Evolutionary conservation across 2,797 vertebrate species (phyloP).

Genomic region (Tokudaia tokunoshimensis): DNA sequence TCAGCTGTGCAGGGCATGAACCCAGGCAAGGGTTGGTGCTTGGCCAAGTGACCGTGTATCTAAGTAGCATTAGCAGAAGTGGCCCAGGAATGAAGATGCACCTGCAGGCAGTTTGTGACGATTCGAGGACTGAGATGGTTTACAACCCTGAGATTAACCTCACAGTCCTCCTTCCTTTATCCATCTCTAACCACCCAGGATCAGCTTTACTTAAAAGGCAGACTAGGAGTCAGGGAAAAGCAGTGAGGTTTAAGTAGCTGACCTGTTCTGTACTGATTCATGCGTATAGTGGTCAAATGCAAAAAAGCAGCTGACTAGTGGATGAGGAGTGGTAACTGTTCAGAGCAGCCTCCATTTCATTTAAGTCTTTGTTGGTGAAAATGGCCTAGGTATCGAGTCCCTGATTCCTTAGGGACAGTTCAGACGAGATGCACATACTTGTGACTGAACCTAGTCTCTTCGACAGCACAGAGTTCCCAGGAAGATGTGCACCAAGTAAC

Average conservation of each 20-base stretch:
- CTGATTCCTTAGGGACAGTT: not conserved
- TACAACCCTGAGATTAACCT: not conserved
- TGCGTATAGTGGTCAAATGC: no score
- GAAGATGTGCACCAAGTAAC: not conserved
- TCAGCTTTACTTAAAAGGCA: not conserved
- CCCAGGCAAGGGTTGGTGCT: not conserved
- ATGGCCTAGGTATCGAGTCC: not conserved
- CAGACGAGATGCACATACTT: not conserved
- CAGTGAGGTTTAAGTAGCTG: not conserved
- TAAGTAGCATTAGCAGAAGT: not conserved
- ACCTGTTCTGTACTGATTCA: not conserved
- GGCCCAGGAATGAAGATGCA: no score
- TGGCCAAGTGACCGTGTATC: not conserved
- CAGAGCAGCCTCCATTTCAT: not conserved
- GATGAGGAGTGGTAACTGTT: not conserved
- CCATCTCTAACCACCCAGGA: conserved; percentile 6
- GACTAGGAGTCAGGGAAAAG: not conserved
- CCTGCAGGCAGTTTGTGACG: not conserved
- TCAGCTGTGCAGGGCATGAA: not conserved
- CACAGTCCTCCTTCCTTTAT: not conserved
- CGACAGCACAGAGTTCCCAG: not conserved
- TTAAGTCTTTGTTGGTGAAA: not conserved
- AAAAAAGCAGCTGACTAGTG: not conserved
- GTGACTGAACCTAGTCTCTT: not conserved
- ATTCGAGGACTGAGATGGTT: not conserved